Percentiles rank a stretch among this genome's conserved stretches.
phyloP scores from a whole-genome alignment of 2,797 vertebrate species.

The Sternarchorhynchus goeldii region DNA sequence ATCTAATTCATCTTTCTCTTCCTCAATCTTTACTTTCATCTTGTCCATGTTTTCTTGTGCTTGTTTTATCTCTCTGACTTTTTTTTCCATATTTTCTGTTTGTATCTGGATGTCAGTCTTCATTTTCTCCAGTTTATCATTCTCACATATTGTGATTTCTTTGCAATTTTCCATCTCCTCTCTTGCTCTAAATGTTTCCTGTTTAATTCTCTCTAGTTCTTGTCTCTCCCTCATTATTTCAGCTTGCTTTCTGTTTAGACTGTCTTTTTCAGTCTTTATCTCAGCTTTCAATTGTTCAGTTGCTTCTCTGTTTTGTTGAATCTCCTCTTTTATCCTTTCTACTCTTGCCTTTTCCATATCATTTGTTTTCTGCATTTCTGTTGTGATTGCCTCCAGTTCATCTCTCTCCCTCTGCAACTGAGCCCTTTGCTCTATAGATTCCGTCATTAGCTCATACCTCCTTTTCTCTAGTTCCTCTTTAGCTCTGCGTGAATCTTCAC shows the following conservation, averaged over 20 bases:
- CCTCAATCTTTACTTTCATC: slow-evolving; percentile 38
- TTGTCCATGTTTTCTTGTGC: slow-evolving; percentile 44
- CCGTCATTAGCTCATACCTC: slow-evolving; percentile 50
- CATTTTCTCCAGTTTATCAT: slow-evolving; percentile 51
- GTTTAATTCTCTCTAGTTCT: slow-evolving; percentile 41
- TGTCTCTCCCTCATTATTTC: slow-evolving; percentile 45
- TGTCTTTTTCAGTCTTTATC: slow-evolving; percentile 37
- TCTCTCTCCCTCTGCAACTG: slow-evolving; percentile 51
- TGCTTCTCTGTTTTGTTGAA: slow-evolving; percentile 33
- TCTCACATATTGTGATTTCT: slow-evolving; percentile 40
- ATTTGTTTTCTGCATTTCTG: slow-evolving; percentile 38
- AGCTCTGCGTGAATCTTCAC: slow-evolving; percentile 25
- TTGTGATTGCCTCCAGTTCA: slow-evolving; percentile 43
- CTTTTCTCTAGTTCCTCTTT: slow-evolving; percentile 42
- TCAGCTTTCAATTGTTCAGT: slow-evolving; percentile 35
- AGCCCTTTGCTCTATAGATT: slow-evolving; percentile 46
- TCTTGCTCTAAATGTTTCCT: slow-evolving; percentile 28
- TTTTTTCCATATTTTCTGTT: slow-evolving; percentile 46
- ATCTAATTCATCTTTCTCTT: slow-evolving; percentile 43
- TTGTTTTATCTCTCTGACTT: slow-evolving; percentile 36
- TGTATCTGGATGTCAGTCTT: slow-evolving; percentile 50
- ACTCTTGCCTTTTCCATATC: slow-evolving; percentile 40
- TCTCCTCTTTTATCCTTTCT: slow-evolving; percentile 40
- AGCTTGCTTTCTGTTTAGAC: slow-evolving; percentile 29
- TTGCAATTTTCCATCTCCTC: slow-evolving; percentile 42